These are phyloP conservation scores for Ectropis crepuscularia DNA, from an alignment of 2,888 invertebrate genomes.

Conservation along the genomic window DNA sequence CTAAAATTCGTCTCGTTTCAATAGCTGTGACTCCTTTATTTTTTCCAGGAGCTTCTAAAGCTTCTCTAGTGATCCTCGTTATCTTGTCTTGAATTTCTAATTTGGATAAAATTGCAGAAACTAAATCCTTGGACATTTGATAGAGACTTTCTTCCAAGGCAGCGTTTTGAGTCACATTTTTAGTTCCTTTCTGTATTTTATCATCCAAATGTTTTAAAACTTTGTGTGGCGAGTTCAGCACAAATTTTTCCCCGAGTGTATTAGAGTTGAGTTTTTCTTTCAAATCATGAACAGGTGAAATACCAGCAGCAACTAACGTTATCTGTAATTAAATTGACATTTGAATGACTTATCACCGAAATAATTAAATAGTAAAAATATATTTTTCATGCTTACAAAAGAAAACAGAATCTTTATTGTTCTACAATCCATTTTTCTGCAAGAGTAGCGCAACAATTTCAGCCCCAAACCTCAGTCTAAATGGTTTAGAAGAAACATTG, in stretches of 20 bases:
- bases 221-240: conserved; percentile 67
- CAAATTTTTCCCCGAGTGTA: conserved; percentile 52
- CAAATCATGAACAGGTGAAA: conserved; percentile 75
- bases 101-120: conserved; percentile 74
- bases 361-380: neutral
- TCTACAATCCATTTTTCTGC: conserved; percentile 34
- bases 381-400: conserved; percentile 28
- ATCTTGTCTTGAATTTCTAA: conserved; percentile 80
- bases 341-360: neutral
- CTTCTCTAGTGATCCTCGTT: conserved; percentile 76
- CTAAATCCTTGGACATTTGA: conserved; percentile 75
- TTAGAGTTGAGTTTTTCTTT: conserved; percentile 61
- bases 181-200: conserved; percentile 65
- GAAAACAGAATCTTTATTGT: conserved; percentile 21
- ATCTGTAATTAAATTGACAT: conserved; percentile 52
- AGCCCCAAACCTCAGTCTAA: conserved; percentile 20
- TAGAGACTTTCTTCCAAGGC: conserved; percentile 75
- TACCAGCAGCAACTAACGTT: conserved; percentile 56
- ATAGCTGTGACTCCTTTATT: conserved; percentile 78
- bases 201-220: conserved; percentile 71
- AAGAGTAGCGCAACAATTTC: neutral
- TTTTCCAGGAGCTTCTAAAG: conserved; percentile 75
- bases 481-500: neutral
- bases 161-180: conserved; percentile 75
- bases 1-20: conserved; percentile 76